These are phyloP conservation scores for Ectropis grisescens DNA, from an alignment of 1,140 invertebrate genomes.

Conservation along the genomic window DNA sequence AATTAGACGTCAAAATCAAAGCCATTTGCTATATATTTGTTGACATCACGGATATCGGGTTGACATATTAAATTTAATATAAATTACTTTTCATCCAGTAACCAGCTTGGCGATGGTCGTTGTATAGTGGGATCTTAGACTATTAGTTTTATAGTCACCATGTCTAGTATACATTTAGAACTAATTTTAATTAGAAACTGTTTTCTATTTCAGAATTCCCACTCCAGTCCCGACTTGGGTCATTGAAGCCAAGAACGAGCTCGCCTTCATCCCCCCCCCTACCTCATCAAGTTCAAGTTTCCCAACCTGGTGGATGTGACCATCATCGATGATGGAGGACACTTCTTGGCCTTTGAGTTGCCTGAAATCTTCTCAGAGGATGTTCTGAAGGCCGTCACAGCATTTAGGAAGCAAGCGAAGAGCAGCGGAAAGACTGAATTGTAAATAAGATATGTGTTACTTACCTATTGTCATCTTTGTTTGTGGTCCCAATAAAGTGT, in stretches of 20 bases:
- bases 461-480: no score
- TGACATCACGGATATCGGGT: no score
- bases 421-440: constrained; percentile 26
- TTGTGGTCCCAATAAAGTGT: no score
- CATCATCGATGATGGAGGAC: constrained; percentile 74
- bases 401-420: constrained; percentile 26
- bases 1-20: no score
- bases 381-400: constrained; percentile 30
- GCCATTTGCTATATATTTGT: no score
- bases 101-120: no score
- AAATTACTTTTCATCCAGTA: no score
- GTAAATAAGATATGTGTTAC: constrained; percentile 8
- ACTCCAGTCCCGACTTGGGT: constrained; percentile 71
- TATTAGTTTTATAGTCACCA: no score
- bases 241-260: constrained; percentile 71
- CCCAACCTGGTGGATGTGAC: constrained; percentile 70
- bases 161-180: no score
- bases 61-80: no score
- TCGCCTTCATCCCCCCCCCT: constrained; percentile 62
- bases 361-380: constrained; percentile 76
- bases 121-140: no score
- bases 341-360: constrained; percentile 83
- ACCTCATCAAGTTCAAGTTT: constrained; percentile 61
- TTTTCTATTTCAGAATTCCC: constrained; percentile 45
- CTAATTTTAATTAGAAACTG: no score